These are phyloP conservation scores for Dicrurus megarhynchus DNA, from an alignment of 2,113 vertebrate genomes.

Conservation along the genomic window DNA sequence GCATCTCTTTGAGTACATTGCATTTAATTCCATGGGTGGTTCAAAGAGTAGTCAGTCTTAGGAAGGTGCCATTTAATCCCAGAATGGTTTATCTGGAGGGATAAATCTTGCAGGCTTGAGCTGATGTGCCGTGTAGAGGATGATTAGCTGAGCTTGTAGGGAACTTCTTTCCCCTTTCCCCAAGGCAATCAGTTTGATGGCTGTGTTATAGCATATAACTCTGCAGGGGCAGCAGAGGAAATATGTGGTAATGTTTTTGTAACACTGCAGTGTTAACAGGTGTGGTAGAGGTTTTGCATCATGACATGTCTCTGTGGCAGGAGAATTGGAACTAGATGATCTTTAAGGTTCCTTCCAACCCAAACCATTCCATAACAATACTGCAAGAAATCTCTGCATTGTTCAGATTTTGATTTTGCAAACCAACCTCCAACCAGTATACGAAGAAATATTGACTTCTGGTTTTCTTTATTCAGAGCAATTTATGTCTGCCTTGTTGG, in stretches of 20 bases:
- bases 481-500: background rate
- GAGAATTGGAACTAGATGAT: background rate
- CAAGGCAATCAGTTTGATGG: background rate
- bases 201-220: background rate
- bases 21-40: background rate
- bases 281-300: background rate
- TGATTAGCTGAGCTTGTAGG: background rate
- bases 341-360: background rate
- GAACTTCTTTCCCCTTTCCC: background rate
- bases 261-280: background rate
- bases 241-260: background rate
- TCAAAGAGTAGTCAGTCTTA: background rate
- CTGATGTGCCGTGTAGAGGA: background rate
- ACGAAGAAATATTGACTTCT: background rate
- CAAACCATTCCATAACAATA: background rate
- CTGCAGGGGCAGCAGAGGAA: background rate
- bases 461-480: background rate
- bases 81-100: background rate
- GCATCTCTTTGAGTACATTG: background rate
- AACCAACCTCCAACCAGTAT: background rate
- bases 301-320: fast-evolving
- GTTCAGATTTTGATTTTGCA: background rate
- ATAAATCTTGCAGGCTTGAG: background rate
- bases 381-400: background rate
- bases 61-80: background rate